phyloP scores from a whole-genome alignment of 2,113 vertebrate genomes.

The Columbina picui region DNA sequence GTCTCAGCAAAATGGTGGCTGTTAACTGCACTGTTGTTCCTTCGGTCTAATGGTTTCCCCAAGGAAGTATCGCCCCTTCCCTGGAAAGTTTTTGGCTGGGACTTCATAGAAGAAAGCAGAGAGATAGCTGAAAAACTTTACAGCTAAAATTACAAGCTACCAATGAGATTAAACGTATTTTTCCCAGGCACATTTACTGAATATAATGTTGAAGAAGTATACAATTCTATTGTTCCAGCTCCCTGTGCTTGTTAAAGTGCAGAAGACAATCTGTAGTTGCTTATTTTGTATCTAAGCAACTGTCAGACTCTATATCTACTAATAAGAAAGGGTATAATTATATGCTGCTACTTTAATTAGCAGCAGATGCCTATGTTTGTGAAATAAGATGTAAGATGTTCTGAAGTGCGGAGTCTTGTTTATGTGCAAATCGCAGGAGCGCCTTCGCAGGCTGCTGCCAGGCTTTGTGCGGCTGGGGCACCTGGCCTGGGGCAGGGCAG shows the following conservation, averaged over 20 bases:
- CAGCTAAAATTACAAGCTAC: slow-evolving; percentile 36
- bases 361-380: slow-evolving; percentile 82
- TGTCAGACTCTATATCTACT: slow-evolving; percentile 80
- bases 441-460: background rate
- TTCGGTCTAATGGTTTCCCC: background rate
- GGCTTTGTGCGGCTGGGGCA: background rate
- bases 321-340: slow-evolving; percentile 85
- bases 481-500: background rate
- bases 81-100: background rate
- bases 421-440: slow-evolving; percentile 31
- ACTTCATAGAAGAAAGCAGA: background rate
- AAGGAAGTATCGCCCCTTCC: background rate
- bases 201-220: slow-evolving; percentile 52
- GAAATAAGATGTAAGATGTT: slow-evolving; percentile 78
- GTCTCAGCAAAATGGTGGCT: background rate
- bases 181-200: slow-evolving; percentile 42
- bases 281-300: slow-evolving; percentile 87
- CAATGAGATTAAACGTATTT: slow-evolving; percentile 42
- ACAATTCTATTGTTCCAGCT: slow-evolving; percentile 70
- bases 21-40: background rate
- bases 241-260: slow-evolving; percentile 62
- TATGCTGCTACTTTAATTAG: slow-evolving; percentile 83
- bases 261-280: slow-evolving; percentile 76
- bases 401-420: slow-evolving; percentile 41
- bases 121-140: background rate